Percentiles rank a stretch among this genome's conserved stretches.
Conservation (phyloP, 2,113 vertebrate genomes). For the Zootoca vivipara region DNA sequence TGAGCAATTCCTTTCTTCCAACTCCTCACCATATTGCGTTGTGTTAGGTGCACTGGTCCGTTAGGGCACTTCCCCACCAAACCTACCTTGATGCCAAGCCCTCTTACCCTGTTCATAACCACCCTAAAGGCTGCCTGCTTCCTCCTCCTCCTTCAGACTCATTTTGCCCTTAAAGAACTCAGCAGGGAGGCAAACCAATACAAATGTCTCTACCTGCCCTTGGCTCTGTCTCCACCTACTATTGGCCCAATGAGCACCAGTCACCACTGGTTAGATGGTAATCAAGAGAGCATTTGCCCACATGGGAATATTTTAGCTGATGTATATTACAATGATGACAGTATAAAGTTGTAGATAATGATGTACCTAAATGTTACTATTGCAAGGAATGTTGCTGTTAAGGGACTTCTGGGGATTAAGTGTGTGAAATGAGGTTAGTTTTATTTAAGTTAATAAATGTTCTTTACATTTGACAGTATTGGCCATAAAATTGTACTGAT, state of each 20-base stretch:
- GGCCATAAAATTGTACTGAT: not conserved
- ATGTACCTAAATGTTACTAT: not conserved
- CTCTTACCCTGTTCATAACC: no score
- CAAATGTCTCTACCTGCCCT: no score
- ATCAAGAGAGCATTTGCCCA: not conserved
- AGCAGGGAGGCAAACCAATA: no score
- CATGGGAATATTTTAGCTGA: not conserved
- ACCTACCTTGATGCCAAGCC: no score
- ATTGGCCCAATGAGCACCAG: no score
- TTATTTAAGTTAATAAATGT: not conserved
- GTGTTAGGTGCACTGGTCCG: not conserved
- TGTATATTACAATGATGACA: not conserved
- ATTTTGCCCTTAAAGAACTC: no score
- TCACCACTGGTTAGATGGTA: not conserved
- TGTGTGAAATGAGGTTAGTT: accelerated
- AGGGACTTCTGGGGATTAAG: not conserved
- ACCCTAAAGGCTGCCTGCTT: no score
- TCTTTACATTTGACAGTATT: conserved; percentile 25
- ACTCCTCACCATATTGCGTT: no score
- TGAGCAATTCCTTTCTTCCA: not conserved
- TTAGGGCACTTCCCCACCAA: no score
- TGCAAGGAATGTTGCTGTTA: conserved; percentile 16
- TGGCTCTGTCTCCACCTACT: no score
- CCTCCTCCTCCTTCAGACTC: no score
- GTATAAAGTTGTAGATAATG: not conserved